These are phyloP conservation scores for Andricus quercusramuli DNA, from an alignment of 2,888 invertebrate genomes.

Conservation along the genomic window DNA sequence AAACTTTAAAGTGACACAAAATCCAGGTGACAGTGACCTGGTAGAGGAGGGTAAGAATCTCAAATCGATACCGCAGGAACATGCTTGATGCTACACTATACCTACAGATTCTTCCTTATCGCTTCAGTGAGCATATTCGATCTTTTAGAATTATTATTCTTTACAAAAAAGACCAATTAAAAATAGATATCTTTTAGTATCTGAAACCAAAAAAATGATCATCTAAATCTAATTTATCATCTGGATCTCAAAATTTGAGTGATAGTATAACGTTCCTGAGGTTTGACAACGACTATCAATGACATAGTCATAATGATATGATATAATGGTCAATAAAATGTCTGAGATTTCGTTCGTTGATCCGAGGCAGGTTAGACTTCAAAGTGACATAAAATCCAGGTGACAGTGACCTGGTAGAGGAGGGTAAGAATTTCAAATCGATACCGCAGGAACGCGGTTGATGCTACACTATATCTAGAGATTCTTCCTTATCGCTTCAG, in stretches of 20 bases:
- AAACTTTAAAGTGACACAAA: slow-evolving; percentile 47
- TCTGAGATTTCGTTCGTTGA: slow-evolving; percentile 45
- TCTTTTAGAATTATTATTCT: neutral
- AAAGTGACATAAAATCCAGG: slow-evolving; percentile 55
- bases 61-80: too few relatives aligned
- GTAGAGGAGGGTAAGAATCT: slow-evolving; percentile 50
- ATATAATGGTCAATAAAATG: neutral
- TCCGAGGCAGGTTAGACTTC: slow-evolving; percentile 11
- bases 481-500: slow-evolving; percentile 34
- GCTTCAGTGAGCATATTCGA: slow-evolving; percentile 20
- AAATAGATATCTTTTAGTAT: too few relatives aligned
- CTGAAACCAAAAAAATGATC: too few relatives aligned
- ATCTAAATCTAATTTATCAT: too few relatives aligned
- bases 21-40: slow-evolving; percentile 66
- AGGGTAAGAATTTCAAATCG: slow-evolving; percentile 43
- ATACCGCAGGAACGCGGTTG: neutral
- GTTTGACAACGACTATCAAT: neutral
- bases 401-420: slow-evolving; percentile 65
- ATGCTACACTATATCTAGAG: neutral
- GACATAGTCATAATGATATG: too few relatives aligned
- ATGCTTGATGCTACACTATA: slow-evolving; percentile 4
- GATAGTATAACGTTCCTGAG: too few relatives aligned
- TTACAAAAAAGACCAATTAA: too few relatives aligned
- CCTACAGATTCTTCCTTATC: slow-evolving; percentile 14
- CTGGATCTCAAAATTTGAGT: too few relatives aligned